Evolutionary conservation across 2,113 vertebrate species (phyloP), one percentile per base, ranked within the genome.

Genomic region (Pelecanoides urinatrix): DNA sequence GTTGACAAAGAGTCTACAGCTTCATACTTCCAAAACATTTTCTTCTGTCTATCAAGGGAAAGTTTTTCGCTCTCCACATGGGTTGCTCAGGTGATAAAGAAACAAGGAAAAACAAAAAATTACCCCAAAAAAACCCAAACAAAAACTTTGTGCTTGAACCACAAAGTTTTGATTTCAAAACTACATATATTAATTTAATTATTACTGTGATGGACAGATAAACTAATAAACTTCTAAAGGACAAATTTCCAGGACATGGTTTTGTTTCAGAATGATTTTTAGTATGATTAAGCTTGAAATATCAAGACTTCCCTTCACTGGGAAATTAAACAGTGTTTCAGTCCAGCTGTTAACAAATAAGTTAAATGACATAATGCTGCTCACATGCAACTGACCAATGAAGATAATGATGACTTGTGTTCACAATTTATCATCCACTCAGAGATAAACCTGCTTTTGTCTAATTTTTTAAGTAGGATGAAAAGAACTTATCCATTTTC

Each of bases 11-110:
- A 58, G 22, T 14, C 7, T 45, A 71, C 12, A 62, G 7, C 20
- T 62, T 77, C 55, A 45, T 42, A 20, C 4, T 80, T 95, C 20
- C 56, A 90, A 94, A 97, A 84, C 19, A 56, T 94, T 95, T 97
- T 91, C 42, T 96, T 93, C 82, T 80, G 52, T 86, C 18, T 68
- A 52, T 52, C 36, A 49, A 49, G 10, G 10, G 14, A 44, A 53
- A 49, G 8, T 5, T 86, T 91, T 78, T 40, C 13, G 88, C 23
- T 10, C 10, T 23, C 8, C 27, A 10, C 7, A 30, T 9, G 5
- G 13, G 11, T 55, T 87, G 11, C n/a, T 30, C n/a, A 34, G 13
- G 9, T 77, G 45, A 45, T 15, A 81, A 68, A 77, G 19, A 88
- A 81, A 78, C 5, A 85, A 8, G 1, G 5, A 36, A 72, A 76